phyloP scores from a whole-genome alignment of 2,888 invertebrate species.

The Operophtera brumata region DNA sequence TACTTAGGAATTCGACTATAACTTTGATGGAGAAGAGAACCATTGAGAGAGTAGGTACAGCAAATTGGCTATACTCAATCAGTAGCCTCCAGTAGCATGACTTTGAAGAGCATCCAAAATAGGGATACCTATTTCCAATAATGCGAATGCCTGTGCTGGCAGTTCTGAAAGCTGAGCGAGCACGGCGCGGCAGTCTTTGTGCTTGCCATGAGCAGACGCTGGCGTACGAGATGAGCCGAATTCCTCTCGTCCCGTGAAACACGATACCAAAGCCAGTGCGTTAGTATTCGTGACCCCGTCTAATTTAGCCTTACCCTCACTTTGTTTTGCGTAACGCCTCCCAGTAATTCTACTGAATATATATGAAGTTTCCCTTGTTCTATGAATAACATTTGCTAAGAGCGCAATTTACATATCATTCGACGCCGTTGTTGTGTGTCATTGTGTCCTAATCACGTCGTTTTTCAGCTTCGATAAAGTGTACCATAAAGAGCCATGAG shows the following conservation, averaged over 20 bases:
- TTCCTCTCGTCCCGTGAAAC: slow-evolving; percentile 28
- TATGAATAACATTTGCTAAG: slow-evolving; percentile 71
- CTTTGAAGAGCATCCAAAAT: slow-evolving; percentile 13
- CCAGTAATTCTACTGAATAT: slow-evolving; percentile 66
- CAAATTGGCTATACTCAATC: neutral
- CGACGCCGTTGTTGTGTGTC: slow-evolving; percentile 43
- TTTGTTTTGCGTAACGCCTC: slow-evolving; percentile 55
- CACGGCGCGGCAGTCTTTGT: slow-evolving; percentile 31
- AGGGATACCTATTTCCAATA: slow-evolving; percentile 27
- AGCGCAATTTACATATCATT: slow-evolving; percentile 63
- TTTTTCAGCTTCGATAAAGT: slow-evolving; percentile 35
- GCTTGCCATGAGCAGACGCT: slow-evolving; percentile 20
- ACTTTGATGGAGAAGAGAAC: neutral
- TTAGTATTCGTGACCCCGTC: slow-evolving; percentile 48
- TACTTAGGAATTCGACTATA: neutral
- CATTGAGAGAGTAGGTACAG: neutral
- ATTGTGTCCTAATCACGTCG: slow-evolving; percentile 43
- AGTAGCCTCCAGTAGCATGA: neutral
- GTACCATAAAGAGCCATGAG: slow-evolving; percentile 16
- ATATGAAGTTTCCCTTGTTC: slow-evolving; percentile 66
- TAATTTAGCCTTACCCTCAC: slow-evolving; percentile 50
- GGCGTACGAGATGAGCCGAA: slow-evolving; percentile 30
- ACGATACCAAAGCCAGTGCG: slow-evolving; percentile 30
- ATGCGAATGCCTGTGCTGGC: slow-evolving; percentile 35
- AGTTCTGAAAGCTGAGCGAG: slow-evolving; percentile 36